phyloP scores from a whole-genome alignment of 2,797 vertebrate genomes.

The Alca torda region DNA sequence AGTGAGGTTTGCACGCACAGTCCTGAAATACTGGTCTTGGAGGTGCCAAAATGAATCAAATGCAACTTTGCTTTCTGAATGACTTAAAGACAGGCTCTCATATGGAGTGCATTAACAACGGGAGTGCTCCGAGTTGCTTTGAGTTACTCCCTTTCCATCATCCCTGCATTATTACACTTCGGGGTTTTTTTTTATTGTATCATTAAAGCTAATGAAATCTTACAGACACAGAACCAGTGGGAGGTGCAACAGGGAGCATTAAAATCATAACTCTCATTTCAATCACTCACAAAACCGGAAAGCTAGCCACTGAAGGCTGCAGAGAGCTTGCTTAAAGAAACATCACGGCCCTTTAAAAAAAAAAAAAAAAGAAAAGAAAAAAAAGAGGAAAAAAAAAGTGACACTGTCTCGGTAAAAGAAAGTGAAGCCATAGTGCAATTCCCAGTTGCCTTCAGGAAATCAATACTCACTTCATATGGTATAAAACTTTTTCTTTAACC shows the following conservation, averaged over 20 bases:
- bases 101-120: not conserved
- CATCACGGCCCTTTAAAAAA: not conserved
- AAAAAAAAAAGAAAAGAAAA: too few species aligned
- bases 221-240: constrained; percentile 1
- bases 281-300: not conserved
- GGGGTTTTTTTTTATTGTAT: not conserved
- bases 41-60: not conserved
- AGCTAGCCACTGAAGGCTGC: not conserved
- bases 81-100: not conserved
- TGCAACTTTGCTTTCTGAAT: not conserved
- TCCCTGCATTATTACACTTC: not conserved
- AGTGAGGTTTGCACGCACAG: not conserved
- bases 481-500: constrained; percentile 37
- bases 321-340: not conserved
- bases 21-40: not conserved
- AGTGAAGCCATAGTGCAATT: not conserved
- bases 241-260: not conserved
- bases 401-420: not conserved
- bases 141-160: not conserved
- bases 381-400: not conserved
- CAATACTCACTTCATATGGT: not conserved
- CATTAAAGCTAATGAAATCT: constrained; percentile 51
- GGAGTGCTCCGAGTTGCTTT: not conserved
- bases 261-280: not conserved
- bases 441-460: constrained; percentile 40